Evolutionary conservation across 2,113 vertebrate genomes (phyloP), one percentile per base, ranked within the genome.

Genomic region (Ictalurus furcatus): DNA sequence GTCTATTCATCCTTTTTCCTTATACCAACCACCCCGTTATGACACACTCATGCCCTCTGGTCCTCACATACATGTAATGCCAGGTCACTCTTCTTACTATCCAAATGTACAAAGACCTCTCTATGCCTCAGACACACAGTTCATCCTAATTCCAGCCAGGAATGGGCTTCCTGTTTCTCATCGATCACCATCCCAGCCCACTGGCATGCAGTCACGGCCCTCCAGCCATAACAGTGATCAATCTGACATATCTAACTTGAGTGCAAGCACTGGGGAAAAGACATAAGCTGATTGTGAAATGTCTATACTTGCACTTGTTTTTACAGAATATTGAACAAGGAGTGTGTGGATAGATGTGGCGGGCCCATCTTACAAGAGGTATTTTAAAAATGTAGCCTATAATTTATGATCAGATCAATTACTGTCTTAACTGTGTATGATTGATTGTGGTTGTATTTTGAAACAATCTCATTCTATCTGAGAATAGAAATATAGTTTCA

Each of bases 221-320:
- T 91, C 91, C 89, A 92, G 92, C 89, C 92, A 88, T 80, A 92
- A 92, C 87, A 91, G 90, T 61, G 88, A 92, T 85, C 90, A 91
- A n/a, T 89, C 80, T 19, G 90, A 90, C 88, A 88, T 86, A n/a
- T 93, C 90, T 11, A 89, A 88, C 28, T 87, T 91, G 81, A 91
- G 92, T 69, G 40, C 90, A 11, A 92, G 91, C 80, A 93, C 91
- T 71, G 90, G 63, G 85, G 88, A 69, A 94, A 89, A 93, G 91
- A 90, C 58, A 89, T 92, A 63, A 94, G 88, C 81, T 91, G 89
- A 92, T 71, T 63, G 25, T 48, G 8, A 44, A 52, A 54, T 78
- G 61, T 58, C 23, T 67, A 25, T 69, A 81, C 25, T 58, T 89
- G 84, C 74, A 85, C 83, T 85, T 85, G 34, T 40, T 85, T 28